Conservation (phyloP, 2,888 invertebrate genomes). For the Brachylomia viminalis region DNA sequence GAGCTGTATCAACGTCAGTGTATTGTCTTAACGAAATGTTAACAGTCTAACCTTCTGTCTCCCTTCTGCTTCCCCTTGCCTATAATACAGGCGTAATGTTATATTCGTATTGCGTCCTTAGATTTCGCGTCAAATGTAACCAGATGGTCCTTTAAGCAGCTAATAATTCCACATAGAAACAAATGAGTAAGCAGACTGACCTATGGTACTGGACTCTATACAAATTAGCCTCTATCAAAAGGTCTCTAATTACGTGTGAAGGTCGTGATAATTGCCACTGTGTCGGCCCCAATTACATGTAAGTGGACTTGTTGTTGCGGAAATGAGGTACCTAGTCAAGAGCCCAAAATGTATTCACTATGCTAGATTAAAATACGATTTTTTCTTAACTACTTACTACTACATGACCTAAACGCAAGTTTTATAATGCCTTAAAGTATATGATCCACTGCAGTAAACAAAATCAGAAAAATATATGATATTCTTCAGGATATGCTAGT, state of each 20-base stretch:
- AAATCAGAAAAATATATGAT: too few species aligned
- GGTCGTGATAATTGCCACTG: slow-evolving; percentile 44
- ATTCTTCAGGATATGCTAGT: too few species aligned
- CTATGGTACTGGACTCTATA: slow-evolving; percentile 15
- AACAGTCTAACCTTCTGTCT: too few species aligned
- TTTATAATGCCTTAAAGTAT: too few species aligned
- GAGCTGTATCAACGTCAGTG: too few species aligned
- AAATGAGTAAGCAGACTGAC: slow-evolving; percentile 1
- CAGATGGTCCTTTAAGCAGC: not conserved
- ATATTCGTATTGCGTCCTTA: not conserved
- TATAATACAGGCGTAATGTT: not conserved
- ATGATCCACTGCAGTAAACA: too few species aligned
- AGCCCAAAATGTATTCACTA: not conserved
- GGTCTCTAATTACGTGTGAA: slow-evolving; percentile 49
- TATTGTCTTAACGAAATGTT: too few species aligned
- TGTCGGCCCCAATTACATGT: slow-evolving; percentile 36
- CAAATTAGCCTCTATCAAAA: slow-evolving; percentile 49
- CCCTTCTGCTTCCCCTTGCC: not conserved
- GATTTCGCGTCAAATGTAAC: not conserved
- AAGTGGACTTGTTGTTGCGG: slow-evolving; percentile 25
- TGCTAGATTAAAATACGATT: too few species aligned
- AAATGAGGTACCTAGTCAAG: not conserved
- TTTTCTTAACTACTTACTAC: too few species aligned
- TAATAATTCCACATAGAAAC: not conserved
- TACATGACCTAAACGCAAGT: too few species aligned